Evolutionary conservation across 2,113 vertebrate genomes (phyloP), one percentile per base, ranked within the genome.

Genomic region (Lamprologus lemairii): DNA sequence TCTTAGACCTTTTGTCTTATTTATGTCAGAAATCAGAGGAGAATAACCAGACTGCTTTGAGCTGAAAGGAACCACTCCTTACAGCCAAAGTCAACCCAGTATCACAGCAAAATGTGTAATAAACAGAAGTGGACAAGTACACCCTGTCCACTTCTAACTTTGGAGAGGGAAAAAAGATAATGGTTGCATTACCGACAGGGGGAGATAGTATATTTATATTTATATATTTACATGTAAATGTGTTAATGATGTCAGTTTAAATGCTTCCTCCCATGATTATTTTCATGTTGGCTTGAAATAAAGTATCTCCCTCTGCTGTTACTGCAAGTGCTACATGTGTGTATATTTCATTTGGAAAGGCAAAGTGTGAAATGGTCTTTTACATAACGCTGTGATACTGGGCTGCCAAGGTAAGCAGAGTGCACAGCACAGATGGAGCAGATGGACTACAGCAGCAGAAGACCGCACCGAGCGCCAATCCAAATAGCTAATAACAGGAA

Each of bases 221-320:
- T 26, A 35, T 65, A n/a, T 65, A 65, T 65, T 65, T 65, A 65
- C 17, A 65, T n/a, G 31, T 35, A 65, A 35, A 65, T 65, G 10
- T 65, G 31, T 65, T 35, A 65, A 3, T 35, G 60, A 65, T 65
- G 31, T 65, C 60, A 35, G 17, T 63, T 63, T 63, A 63, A 63
- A 35, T 35, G 31, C 17, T 35, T 63, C 7, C 26, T 35, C 31
- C 31, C 31, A 12, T 35, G 31, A 63, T 63, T 63, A 63, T 35
- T 63, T 63, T 63, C 31, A 35, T 63, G 58, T 35, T 63, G 6
- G 58, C 17, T 63, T 63, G 31, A 63, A 63, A 63, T 63, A 63
- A 63, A 63, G 60, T 35, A n/a, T 65, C 60, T 35, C 10, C 33
- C 60, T 35, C 60, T 65, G 60, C 33, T 37, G 33, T 7, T 65